Percentiles rank a stretch among this genome's conserved stretches.
phyloP scores from a whole-genome alignment of 2,888 invertebrate species.

The Minunthozetes semirufus region DNA sequence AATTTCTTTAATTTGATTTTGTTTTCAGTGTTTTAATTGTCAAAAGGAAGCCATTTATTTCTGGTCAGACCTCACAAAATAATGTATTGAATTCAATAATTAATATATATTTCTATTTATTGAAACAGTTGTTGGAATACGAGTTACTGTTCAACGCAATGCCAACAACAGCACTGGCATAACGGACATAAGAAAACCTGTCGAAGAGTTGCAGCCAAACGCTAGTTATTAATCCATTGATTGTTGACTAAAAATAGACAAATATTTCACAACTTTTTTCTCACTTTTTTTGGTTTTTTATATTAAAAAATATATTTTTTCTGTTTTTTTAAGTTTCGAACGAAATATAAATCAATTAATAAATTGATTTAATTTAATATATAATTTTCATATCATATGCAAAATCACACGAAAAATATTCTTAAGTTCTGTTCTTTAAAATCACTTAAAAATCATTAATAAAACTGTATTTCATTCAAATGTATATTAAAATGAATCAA shows the following conservation, averaged over 20 bases:
- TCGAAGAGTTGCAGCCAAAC: not conserved
- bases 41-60: constrained; percentile 33
- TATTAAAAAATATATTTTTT: no score
- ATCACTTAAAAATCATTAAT: no score
- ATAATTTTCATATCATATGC: no score
- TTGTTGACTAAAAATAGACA: not conserved
- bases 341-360: no score
- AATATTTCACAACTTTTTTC: no score
- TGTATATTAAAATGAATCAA: no score
- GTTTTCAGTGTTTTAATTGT: constrained; percentile 30
- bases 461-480: no score
- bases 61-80: constrained; percentile 22
- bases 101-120: not conserved
- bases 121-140: constrained; percentile 33
- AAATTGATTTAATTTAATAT: no score
- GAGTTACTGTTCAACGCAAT: constrained; percentile 34
- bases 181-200: constrained; percentile 26
- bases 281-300: no score
- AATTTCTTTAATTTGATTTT: constrained; percentile 6
- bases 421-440: no score
- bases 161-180: constrained; percentile 34
- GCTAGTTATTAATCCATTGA: not conserved
- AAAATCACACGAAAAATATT: no score
- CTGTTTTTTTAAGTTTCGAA: no score
- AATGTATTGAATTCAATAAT: not conserved